Base-by-base conservation (phyloP, 1,140 invertebrate species). In the Drosophila trapezifrons region DNA sequence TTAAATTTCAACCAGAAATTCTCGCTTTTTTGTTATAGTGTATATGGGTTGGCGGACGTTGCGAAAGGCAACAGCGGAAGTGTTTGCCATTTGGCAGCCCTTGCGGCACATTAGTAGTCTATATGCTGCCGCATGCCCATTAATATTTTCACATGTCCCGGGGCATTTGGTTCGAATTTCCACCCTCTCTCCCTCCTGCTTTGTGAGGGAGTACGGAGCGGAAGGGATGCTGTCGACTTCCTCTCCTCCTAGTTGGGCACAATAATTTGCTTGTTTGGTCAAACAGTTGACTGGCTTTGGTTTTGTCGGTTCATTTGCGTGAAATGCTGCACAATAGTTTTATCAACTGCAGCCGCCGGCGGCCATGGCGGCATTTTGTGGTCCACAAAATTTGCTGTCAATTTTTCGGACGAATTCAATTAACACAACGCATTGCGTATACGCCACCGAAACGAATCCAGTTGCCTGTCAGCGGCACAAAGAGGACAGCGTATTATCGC, bases 101-200 rank as follows among this genome's bases (percentile, higher is more conserved):
- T 80, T 76, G 85, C 84, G 84, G 85, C 84, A 89, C 84, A 89
- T 89, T 89, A 89, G 84, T 89, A 89, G 84, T 89, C 84, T 89
- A 89, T 80, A 80, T 80, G 84, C 78, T 84, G 84, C 75, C 60
- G 76, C 69, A 80, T 54, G 43, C 55, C 84, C 84, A 89, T 89
- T 89, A 89, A 89, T 89, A 89, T 89, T 89, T 89, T 62, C 80
- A 65, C 70, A 80, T 80, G 54, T 74, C 75, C 63, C 29, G 43
- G 32, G 51, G 32, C 40, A 25, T n/a, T 58, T 46, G 29, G 52
- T 18, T 59, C 46, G 32, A 38, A 38, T 40, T 43, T 32, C 22
- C 49, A 35, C 49, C 29, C 6, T 18, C 37, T 17, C 10, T 8
- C 2, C 7, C 32, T 22, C n/a, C 18, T 42, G 27, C 43, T 32